Base-by-base conservation (phyloP, 2,797 vertebrate genomes). In the Balearica regulorum region DNA sequence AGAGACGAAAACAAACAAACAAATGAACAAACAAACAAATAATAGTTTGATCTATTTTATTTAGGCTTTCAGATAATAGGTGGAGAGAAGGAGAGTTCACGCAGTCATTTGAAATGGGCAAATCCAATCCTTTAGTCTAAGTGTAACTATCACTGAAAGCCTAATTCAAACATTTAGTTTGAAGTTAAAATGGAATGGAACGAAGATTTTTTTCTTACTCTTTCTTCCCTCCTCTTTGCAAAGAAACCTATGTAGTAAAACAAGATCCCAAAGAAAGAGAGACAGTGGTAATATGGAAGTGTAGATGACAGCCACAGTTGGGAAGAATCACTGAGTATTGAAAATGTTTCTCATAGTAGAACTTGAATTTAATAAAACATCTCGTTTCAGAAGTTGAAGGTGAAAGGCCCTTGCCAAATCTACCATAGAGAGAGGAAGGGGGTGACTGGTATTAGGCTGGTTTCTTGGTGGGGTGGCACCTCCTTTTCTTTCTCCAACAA, bases 21-120 rank as follows among this genome's bases (percentile, higher is more conserved):
- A n/a, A 33, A n/a, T 16, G 51, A 46, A 13, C 16, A 51, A 46
- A 12, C 39, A 13, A 1, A 16, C 29, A 0, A 0, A 20, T 41
- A 61, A 28, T 20, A 16, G 60, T 49, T 60, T 70, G 6, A 29
- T 48, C 31, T 58, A 6, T 64, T 83, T 86, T 35, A 28, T 13
- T 21, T 22, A 68, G 54, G 17, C 33, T 73, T 89, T 58, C 44
- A 70, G 46, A 16, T 48, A 55, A 54, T n/a, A 64, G 22, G 20
- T 31, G 21, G 49, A 77, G 65, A 66, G 26, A 69, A 72, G 35
- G 46, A 35, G 44, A 66, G 20, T 55, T 78, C 49, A 9, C 9
- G 33, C 9, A 60, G 49, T 39, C 1, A 0, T 73, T 69, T 82
- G 39, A 78, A 72, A 73, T 49, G 28, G 12, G 7, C 18, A 16